Conservation (phyloP, 2,888 invertebrate genomes). For the Gisinianus flammeolus region DNA sequence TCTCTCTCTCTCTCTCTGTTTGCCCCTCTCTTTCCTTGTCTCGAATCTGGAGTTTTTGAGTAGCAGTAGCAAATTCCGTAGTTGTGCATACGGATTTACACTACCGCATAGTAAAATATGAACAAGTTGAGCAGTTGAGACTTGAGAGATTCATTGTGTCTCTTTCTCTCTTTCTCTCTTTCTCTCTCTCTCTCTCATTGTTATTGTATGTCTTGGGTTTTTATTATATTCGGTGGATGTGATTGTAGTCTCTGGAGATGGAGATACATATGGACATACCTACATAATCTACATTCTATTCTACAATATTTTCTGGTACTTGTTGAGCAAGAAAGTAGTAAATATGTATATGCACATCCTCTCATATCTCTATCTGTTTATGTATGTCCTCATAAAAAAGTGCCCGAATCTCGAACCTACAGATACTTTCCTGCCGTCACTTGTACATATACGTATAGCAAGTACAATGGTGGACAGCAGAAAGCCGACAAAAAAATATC, state of each 20-base stretch:
- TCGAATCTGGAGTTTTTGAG: background rate
- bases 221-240: no score
- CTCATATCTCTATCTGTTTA: background rate
- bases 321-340: constrained; percentile 5
- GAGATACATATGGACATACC: constrained; percentile 1
- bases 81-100: no score
- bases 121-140: no score
- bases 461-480: constrained; percentile 26
- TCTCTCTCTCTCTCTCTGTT: background rate
- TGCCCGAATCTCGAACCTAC: background rate
- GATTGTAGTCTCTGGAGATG: background rate
- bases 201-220: no score
- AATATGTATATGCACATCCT: background rate
- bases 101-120: background rate
- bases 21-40: background rate
- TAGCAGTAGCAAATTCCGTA: no score
- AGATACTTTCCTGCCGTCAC: no score
- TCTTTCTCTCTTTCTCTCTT: no score
- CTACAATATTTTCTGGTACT: no score
- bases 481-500: constrained; percentile 24
- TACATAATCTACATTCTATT: no score
- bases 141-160: constrained; percentile 2
- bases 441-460: no score
- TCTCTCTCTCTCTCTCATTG: no score
- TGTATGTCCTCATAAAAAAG: background rate